Base-by-base conservation (phyloP, 2,888 invertebrate species). In the Terebella lapidaria region DNA sequence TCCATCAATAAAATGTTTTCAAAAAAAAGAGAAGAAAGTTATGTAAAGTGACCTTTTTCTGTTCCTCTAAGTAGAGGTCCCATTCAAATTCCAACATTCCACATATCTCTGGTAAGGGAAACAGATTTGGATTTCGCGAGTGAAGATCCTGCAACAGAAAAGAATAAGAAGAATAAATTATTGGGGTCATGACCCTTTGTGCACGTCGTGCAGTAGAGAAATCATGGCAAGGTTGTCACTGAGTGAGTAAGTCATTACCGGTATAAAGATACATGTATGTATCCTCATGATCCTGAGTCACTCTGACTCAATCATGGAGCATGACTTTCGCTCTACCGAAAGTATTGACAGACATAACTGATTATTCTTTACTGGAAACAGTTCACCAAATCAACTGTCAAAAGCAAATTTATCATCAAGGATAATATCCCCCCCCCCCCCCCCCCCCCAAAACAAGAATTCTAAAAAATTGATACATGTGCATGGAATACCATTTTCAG, bases 61-160 rank as follows among this genome's bases (percentile, higher is more conserved):
- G 75, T 15, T 69, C 70, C 26, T 75, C 74, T 56, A 79, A 73
- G 62, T 71, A 80, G 2, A 74, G 59, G 55, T 77, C 72, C 80
- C 80, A 80, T 52, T 79, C 76, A 71, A 78, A 77, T 57, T 80
- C 78, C 42, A 80, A 67, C 75, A 79, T 74, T 10, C 74, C 74
- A 42, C 68, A 64, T 25, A 76, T 69, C 20, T 68, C 60, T 52
- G 77, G 74, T 18, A 64, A 57, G 25, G 64, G 54, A 62, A 76
- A 75, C 18, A 64, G 54, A 20, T 63, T 57, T 47, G 74, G 70
- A 57, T 68, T 51, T 60, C 69, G 73, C 46, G 68, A 71, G 57
- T 63, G 52, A 22, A 80, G 62, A 62, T 79, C 78, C 80, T 80
- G 61, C 20, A 72, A 67, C 54, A 54, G 30, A 4, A 29, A 18